Conservation (phyloP, 2,113 vertebrate genomes). For the Daboia siamensis region DNA sequence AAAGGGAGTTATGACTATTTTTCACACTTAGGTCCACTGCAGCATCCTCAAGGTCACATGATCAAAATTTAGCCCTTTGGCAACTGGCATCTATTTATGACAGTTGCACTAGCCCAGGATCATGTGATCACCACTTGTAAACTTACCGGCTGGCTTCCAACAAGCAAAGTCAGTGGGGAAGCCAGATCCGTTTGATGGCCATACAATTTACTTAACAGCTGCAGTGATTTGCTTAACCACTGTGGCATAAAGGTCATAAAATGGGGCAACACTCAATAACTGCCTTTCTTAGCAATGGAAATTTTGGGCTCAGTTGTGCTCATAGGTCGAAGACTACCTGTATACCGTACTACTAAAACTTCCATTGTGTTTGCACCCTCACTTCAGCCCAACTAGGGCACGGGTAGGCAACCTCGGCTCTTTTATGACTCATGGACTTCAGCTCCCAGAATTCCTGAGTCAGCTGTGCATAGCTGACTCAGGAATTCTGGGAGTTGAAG, state of each 20-base stretch:
- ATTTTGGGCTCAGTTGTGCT: not conserved
- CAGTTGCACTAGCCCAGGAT: not conserved
- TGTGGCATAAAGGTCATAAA: not conserved
- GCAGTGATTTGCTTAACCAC: not conserved
- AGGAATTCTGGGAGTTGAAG: no score
- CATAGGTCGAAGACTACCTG: not conserved
- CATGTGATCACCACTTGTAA: not conserved
- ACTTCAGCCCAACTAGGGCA: not conserved
- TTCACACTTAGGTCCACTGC: not conserved
- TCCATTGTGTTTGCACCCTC: not conserved
- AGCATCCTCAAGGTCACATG: not conserved
- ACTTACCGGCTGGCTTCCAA: not conserved
- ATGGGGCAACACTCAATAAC: not conserved
- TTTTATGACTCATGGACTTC: no score
- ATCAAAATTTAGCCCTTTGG: not conserved
- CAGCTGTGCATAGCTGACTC: no score
- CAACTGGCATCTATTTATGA: not conserved
- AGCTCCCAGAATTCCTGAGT: no score
- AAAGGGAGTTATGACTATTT: not conserved
- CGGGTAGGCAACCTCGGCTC: no score
- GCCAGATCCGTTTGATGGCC: not conserved
- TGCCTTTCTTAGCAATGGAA: not conserved
- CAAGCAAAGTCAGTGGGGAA: not conserved
- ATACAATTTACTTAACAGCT: not conserved
- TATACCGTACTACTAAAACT: not conserved